A percentile compares a stretch with the other conserved stretches of the same genome.
Evolutionary conservation across 2,113 vertebrate genomes (phyloP).

Genomic region (Callospermophilus lateralis): DNA sequence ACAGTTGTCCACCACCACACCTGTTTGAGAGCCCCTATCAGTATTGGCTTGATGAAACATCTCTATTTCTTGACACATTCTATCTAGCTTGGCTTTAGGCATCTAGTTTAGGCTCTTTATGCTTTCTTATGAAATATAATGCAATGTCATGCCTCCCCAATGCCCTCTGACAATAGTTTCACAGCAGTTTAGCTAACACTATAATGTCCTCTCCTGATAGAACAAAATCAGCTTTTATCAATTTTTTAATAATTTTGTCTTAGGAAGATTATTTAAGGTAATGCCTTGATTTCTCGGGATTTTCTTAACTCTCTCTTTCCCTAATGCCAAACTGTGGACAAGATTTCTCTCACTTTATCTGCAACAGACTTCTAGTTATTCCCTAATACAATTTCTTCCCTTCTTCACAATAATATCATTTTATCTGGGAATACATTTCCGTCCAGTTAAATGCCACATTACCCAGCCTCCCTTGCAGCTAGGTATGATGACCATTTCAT

Average conservation of each 20-base stretch:
- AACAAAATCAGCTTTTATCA: not conserved
- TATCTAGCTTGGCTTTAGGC: not conserved
- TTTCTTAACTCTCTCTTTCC: not conserved
- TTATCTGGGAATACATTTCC: not conserved
- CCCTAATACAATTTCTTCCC: not conserved
- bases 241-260: not conserved
- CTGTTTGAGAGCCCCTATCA: not conserved
- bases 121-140: slow-evolving; percentile 35
- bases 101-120: not conserved
- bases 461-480: not conserved
- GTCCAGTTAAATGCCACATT: not conserved
- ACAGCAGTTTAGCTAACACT: not conserved
- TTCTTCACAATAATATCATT: not conserved
- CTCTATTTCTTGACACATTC: not conserved
- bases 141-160: not conserved
- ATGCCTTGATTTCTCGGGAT: slow-evolving; percentile 3
- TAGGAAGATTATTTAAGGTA: not conserved
- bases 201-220: not conserved
- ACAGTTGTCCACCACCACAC: too few species aligned
- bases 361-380: not conserved
- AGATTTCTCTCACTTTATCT: not conserved
- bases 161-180: not conserved
- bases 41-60: not conserved
- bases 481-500: not conserved
- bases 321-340: not conserved